Evolutionary conservation across 2,888 invertebrate species (phyloP).

Genomic region (Mellilla xanthometata): DNA sequence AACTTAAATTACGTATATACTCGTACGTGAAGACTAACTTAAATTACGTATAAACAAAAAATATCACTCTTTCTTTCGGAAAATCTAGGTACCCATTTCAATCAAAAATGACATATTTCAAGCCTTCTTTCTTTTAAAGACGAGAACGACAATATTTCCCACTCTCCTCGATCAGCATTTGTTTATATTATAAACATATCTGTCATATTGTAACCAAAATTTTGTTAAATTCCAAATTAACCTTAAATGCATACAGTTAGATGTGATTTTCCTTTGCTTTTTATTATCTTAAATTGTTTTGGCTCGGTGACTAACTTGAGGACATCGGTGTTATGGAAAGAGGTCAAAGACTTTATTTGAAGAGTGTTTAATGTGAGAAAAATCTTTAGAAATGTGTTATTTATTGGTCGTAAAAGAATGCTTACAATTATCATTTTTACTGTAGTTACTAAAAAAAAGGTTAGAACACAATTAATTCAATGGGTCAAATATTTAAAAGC

Average conservation of each 20-base stretch:
- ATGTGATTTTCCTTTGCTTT: too few relatives aligned
- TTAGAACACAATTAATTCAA: too few relatives aligned
- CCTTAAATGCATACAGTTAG: not conserved
- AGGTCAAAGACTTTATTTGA: constrained; percentile 58
- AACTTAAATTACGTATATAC: too few relatives aligned
- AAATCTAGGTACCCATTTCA: too few relatives aligned
- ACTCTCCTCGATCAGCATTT: constrained; percentile 68
- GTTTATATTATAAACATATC: constrained; percentile 69
- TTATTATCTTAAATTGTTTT: not conserved
- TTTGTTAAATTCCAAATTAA: constrained; percentile 2
- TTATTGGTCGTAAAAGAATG: constrained; percentile 22
- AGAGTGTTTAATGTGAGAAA: constrained; percentile 47
- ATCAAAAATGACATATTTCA: constrained; percentile 33
- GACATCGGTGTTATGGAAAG: constrained; percentile 65
- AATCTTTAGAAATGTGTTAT: constrained; percentile 35
- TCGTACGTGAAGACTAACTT: too few relatives aligned
- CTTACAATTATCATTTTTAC: too few relatives aligned
- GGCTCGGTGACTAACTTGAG: constrained; percentile 36
- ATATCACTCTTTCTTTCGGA: too few relatives aligned
- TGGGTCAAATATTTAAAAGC: too few relatives aligned
- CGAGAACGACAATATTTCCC: constrained; percentile 74
- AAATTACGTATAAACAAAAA: too few relatives aligned
- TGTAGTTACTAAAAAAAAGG: too few relatives aligned
- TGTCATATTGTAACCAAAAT: constrained; percentile 42
- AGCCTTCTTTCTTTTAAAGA: constrained; percentile 19